These are phyloP conservation scores for Ormia ochracea DNA, from an alignment of 2,888 invertebrate genomes.

Conservation along the genomic window DNA sequence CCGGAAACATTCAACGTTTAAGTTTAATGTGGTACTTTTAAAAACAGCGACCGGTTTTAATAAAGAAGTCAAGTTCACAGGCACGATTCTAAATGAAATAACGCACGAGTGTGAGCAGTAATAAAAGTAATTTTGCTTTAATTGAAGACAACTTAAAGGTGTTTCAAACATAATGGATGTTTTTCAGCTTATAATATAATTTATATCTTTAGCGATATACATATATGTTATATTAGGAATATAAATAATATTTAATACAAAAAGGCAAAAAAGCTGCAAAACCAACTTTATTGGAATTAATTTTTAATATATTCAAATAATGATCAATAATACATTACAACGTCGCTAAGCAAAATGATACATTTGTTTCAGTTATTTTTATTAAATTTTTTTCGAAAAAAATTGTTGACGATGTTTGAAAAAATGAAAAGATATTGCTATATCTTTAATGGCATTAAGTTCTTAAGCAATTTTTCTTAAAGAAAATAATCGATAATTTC, in stretches of 20 bases:
- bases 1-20: conserved; percentile 19
- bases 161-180: neutral
- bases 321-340: too few relatives aligned
- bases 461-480: too few relatives aligned
- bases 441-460: too few relatives aligned
- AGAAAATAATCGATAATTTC: too few relatives aligned
- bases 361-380: too few relatives aligned
- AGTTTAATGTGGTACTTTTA: neutral
- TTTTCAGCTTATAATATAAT: neutral
- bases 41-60: neutral
- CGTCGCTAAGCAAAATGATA: too few relatives aligned
- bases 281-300: neutral
- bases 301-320: too few relatives aligned
- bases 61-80: neutral
- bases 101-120: neutral
- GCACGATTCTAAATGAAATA: neutral
- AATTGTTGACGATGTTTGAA: too few relatives aligned
- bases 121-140: neutral
- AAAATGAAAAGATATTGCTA: too few relatives aligned
- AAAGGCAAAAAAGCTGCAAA: neutral
- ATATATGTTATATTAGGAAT: neutral
- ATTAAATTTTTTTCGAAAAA: too few relatives aligned
- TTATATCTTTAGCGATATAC: neutral
- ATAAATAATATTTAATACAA: neutral
- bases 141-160: neutral